Percentiles rank a stretch among this genome's conserved stretches.
Evolutionary conservation across 1,140 invertebrate genomes (phyloP).

Genomic region (Pogonus chalceus): DNA sequence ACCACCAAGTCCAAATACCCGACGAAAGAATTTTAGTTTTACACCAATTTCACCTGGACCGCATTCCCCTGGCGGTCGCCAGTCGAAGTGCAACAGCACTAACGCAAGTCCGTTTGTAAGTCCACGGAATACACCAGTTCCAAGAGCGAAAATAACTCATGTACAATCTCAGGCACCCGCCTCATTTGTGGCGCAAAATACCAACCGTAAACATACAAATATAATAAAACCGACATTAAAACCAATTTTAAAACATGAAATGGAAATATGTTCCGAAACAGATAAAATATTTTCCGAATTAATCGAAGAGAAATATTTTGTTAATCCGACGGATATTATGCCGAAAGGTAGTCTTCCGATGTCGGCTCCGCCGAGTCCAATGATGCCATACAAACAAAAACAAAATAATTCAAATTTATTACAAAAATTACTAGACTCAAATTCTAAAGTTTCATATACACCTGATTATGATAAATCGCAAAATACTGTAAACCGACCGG

Average conservation of each 20-base stretch:
- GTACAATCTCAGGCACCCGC: slow-evolving; percentile 22
- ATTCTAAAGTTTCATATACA: slow-evolving; percentile 27
- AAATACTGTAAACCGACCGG: slow-evolving; percentile 31
- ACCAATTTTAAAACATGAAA: slow-evolving; percentile 23
- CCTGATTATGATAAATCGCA: slow-evolving; percentile 34
- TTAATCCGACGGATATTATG: slow-evolving; percentile 26
- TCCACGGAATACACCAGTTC: slow-evolving; percentile 64
- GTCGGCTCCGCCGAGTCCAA: slow-evolving; percentile 47
- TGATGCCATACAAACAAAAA: slow-evolving; percentile 36
- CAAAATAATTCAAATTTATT: slow-evolving; percentile 21
- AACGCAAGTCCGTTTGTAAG: slow-evolving; percentile 75
- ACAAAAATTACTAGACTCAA: slow-evolving; percentile 26
- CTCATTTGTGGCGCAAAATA: slow-evolving; percentile 21
- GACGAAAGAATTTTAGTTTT: slow-evolving; percentile 71
- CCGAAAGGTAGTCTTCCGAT: slow-evolving; percentile 37
- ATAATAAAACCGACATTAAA: slow-evolving; percentile 23
- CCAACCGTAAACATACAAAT: slow-evolving; percentile 11
- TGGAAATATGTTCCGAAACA: slow-evolving; percentile 20
- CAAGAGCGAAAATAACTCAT: slow-evolving; percentile 38
- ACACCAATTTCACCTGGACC: slow-evolving; percentile 70
- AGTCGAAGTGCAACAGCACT: slow-evolving; percentile 43
- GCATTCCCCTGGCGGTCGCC: slow-evolving; percentile 42
- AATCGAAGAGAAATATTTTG: slow-evolving; percentile 35
- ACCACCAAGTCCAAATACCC: slow-evolving; percentile 49
- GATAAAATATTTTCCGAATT: slow-evolving; percentile 23